Evolutionary conservation across 1,140 invertebrate species (phyloP).

Genomic region (Oreohelix idahoensis): DNA sequence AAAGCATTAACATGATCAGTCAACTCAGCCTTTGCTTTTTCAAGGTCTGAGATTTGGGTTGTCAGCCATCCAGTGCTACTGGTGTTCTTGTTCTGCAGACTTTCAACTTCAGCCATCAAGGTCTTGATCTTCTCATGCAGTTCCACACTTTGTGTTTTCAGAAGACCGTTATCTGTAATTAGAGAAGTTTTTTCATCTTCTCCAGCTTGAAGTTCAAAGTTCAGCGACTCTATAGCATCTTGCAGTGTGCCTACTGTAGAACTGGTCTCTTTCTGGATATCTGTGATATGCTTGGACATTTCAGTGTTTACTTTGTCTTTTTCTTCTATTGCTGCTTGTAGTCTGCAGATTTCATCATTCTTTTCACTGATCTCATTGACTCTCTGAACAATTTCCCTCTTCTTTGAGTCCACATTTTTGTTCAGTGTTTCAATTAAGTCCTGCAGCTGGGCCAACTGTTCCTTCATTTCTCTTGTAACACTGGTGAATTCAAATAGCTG

Average conservation of each 20-base stretch:
- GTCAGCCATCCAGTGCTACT: neutral
- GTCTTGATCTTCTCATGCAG: neutral
- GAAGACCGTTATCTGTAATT: neutral
- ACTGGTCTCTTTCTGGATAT: slow-evolving; percentile 20
- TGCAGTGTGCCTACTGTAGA: slow-evolving; percentile 26
- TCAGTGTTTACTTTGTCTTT: neutral
- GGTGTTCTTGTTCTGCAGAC: neutral
- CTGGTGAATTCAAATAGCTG: neutral
- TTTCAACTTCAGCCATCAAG: neutral
- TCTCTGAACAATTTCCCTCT: slow-evolving; percentile 8
- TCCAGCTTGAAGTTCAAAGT: slow-evolving; percentile 21
- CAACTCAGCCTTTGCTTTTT: neutral
- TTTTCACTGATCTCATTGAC: slow-evolving; percentile 15
- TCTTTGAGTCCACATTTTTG: slow-evolving; percentile 9
- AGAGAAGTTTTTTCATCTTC: slow-evolving; percentile 22
- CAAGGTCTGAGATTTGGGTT: neutral
- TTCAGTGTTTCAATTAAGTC: neutral
- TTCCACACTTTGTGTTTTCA: slow-evolving; percentile 1
- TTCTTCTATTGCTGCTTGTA: neutral
- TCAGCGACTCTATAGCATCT: slow-evolving; percentile 34
- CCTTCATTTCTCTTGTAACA: neutral
- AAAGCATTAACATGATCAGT: neutral
- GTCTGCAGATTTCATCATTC: neutral
- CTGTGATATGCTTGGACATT: neutral
- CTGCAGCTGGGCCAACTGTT: slow-evolving; percentile 28